A percentile compares a stretch with the other conserved stretches of the same genome.
These are phyloP conservation scores for Idaea dimidiata DNA, from an alignment of 2,888 invertebrate genomes.

Conservation along the genomic window DNA sequence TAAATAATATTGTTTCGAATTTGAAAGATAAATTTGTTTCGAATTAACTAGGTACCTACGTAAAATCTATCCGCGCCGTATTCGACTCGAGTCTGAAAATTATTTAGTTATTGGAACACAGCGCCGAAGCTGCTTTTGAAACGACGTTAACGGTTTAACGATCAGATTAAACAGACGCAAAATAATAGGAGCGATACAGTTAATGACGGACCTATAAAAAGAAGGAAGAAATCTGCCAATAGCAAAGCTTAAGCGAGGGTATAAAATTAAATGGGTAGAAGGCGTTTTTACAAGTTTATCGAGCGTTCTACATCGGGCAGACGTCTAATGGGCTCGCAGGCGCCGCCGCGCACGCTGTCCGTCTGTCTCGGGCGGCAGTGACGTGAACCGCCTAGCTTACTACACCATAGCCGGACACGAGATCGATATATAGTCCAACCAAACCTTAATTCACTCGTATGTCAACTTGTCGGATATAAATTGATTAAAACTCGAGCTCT, in stretches of 20 bases:
- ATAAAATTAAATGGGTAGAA: constrained; percentile 80
- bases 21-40: too few species aligned
- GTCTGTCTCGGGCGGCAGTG: constrained; percentile 67
- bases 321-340: constrained; percentile 75
- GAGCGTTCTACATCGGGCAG: constrained; percentile 78
- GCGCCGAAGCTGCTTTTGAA: background rate
- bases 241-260: constrained; percentile 74
- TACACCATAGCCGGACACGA: constrained; percentile 43
- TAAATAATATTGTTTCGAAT: too few species aligned
- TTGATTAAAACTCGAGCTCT: constrained; percentile 50
- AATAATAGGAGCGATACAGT: constrained; percentile 69
- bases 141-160: constrained; percentile 40
- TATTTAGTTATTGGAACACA: background rate
- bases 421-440: constrained; percentile 50
- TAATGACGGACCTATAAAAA: constrained; percentile 68
- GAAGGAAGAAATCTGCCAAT: constrained; percentile 75
- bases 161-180: constrained; percentile 55
- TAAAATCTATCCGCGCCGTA: background rate
- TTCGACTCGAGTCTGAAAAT: background rate
- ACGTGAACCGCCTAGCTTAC: constrained; percentile 47
- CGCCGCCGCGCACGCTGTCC: constrained; percentile 76
- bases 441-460: constrained; percentile 35
- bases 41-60: too few species aligned
- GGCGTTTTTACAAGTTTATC: constrained; percentile 81
- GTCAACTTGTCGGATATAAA: constrained; percentile 26